Conservation (phyloP, 2,888 invertebrate genomes). For the Clanis bilineata region DNA sequence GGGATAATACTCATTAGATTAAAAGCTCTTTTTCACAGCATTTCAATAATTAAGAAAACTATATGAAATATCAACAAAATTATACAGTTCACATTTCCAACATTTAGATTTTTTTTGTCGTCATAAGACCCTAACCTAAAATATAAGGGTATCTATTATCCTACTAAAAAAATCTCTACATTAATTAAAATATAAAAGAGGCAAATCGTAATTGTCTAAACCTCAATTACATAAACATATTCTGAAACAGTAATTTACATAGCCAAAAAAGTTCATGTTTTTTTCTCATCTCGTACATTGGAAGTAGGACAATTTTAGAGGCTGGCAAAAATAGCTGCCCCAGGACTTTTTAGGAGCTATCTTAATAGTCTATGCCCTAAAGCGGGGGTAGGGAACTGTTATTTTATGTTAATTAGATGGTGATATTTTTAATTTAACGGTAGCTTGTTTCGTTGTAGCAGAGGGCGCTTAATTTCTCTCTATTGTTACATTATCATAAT, state of each 20-base stretch:
- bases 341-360: slow-evolving; percentile 24
- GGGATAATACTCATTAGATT: too few relatives aligned
- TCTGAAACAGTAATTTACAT: neutral
- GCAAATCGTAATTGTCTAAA: neutral
- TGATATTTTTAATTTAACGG: slow-evolving; percentile 9
- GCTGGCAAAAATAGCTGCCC: neutral
- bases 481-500: neutral
- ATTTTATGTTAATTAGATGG: slow-evolving; percentile 8
- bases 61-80: too few relatives aligned
- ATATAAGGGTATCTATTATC: too few relatives aligned
- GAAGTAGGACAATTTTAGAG: neutral
- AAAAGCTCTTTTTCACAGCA: too few relatives aligned
- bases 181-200: too few relatives aligned
- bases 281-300: neutral
- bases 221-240: neutral
- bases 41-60: too few relatives aligned
- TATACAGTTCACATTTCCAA: too few relatives aligned
- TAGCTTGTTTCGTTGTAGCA: neutral
- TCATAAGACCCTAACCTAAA: too few relatives aligned
- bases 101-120: too few relatives aligned
- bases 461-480: neutral
- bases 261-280: neutral
- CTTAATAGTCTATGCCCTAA: slow-evolving; percentile 16
- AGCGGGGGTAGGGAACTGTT: slow-evolving; percentile 4
- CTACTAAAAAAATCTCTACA: too few relatives aligned